Conservation (phyloP, 2,113 vertebrate species). For the Ahaetulla prasina region DNA sequence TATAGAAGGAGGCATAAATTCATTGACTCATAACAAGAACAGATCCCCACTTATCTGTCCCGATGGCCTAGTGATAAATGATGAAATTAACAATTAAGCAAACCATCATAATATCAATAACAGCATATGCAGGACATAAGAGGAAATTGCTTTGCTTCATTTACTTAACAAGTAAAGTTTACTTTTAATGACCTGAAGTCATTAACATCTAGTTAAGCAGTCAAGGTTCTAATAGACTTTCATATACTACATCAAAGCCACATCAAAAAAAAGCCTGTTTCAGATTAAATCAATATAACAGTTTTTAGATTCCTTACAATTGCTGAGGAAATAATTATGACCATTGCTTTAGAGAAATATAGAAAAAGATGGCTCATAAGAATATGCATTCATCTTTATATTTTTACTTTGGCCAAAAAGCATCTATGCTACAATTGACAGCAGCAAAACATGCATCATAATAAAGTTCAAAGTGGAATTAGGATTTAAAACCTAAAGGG, state of each 20-base stretch:
- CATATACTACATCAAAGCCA: background rate
- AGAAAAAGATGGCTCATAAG: background rate
- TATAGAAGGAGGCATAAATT: slow-evolving; percentile 9
- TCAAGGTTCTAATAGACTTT: background rate
- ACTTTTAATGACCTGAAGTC: slow-evolving; percentile 14
- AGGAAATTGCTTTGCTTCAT: slow-evolving; percentile 9
- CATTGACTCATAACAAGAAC: background rate
- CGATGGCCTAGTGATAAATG: background rate
- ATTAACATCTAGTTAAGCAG: background rate
- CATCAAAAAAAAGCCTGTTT: background rate
- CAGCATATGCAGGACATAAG: background rate
- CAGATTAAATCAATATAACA: slow-evolving; percentile 14
- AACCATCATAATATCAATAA: slow-evolving; percentile 1
- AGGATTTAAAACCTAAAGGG: no score
- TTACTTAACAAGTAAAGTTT: background rate
- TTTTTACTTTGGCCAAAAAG: background rate
- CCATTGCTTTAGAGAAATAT: background rate
- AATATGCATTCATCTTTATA: background rate
- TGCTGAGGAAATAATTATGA: background rate
- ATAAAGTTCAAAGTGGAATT: background rate
- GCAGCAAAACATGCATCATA: background rate
- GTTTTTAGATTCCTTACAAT: background rate
- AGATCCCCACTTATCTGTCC: slow-evolving; percentile 2
- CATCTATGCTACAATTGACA: background rate
- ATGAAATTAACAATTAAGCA: background rate